These are phyloP conservation scores for Rotaria socialis DNA, from an alignment of 2,888 invertebrate genomes.

Conservation along the genomic window DNA sequence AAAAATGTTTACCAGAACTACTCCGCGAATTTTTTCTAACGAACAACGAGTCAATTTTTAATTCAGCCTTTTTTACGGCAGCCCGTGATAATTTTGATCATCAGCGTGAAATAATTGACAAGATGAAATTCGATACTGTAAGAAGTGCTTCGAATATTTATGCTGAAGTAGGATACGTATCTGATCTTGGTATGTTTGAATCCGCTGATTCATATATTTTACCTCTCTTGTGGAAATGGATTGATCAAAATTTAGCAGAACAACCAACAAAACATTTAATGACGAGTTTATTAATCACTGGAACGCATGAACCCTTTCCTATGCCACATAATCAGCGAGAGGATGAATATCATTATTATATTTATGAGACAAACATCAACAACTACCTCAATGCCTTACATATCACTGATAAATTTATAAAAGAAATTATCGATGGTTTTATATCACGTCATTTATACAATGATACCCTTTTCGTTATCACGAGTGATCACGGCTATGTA, in stretches of 20 bases:
- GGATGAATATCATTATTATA: background rate
- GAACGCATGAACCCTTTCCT: background rate
- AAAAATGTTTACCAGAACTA: slow-evolving; percentile 12
- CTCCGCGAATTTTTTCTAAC: background rate
- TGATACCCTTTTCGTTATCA: background rate
- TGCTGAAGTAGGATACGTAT: background rate
- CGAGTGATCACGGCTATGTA: background rate
- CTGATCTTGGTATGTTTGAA: background rate
- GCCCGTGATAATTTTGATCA: background rate
- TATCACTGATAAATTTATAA: background rate
- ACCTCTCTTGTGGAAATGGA: background rate
- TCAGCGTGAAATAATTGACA: background rate
- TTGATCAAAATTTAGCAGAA: background rate
- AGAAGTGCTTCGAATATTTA: background rate
- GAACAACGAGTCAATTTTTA: background rate
- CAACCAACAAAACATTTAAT: background rate
- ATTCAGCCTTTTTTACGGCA: background rate
- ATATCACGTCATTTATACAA: background rate
- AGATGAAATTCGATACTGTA: background rate
- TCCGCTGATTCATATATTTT: background rate
- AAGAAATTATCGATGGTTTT: background rate
- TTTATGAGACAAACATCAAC: background rate
- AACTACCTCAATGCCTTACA: background rate
- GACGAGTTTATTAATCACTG: background rate
- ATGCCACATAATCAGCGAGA: background rate